A percentile compares a stretch with the other conserved stretches of the same genome.
phyloP scores from a whole-genome alignment of 2,888 invertebrate species.

The Chloroclysta siterata region DNA sequence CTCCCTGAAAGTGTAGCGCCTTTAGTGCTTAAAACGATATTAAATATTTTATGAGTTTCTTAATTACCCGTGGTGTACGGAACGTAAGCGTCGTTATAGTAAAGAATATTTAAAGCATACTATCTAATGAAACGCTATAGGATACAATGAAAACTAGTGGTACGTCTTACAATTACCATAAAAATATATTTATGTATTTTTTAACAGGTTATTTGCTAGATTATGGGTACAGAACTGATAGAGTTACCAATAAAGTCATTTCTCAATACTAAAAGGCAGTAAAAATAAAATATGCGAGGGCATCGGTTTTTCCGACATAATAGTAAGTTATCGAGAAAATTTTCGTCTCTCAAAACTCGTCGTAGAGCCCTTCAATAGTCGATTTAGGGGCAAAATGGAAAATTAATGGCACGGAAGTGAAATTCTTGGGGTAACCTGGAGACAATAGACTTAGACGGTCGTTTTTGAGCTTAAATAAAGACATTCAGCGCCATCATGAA shows the following conservation, averaged over 20 bases:
- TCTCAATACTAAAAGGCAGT: slow-evolving; percentile 24
- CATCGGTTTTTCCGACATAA: slow-evolving; percentile 55
- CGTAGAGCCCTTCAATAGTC: slow-evolving; percentile 66
- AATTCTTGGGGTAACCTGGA: slow-evolving; percentile 67
- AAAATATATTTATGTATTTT: not conserved
- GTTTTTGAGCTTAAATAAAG: slow-evolving; percentile 57
- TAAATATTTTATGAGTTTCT: slow-evolving; percentile 30
- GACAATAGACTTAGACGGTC: slow-evolving; percentile 64
- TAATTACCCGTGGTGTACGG: slow-evolving; percentile 26
- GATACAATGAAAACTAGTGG: slow-evolving; percentile 9
- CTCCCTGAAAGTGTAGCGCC: slow-evolving; percentile 2
- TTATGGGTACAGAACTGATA: not conserved
- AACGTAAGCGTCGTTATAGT: slow-evolving; percentile 22
- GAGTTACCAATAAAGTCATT: slow-evolving; percentile 7
- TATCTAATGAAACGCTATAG: slow-evolving; percentile 21
- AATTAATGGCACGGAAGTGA: slow-evolving; percentile 78
- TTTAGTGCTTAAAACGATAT: slow-evolving; percentile 28
- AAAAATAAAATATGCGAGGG: slow-evolving; percentile 49
- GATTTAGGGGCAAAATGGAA: slow-evolving; percentile 73
- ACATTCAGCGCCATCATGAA: slow-evolving; percentile 49
- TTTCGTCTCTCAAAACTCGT: slow-evolving; percentile 62
- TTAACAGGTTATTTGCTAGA: not conserved
- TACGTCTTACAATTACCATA: not conserved
- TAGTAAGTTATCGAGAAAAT: slow-evolving; percentile 65
- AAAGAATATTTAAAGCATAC: slow-evolving; percentile 26